Base-by-base conservation (phyloP, 35 echinoderm and acorn worm species). In the Eucidaris tribuloides region DNA sequence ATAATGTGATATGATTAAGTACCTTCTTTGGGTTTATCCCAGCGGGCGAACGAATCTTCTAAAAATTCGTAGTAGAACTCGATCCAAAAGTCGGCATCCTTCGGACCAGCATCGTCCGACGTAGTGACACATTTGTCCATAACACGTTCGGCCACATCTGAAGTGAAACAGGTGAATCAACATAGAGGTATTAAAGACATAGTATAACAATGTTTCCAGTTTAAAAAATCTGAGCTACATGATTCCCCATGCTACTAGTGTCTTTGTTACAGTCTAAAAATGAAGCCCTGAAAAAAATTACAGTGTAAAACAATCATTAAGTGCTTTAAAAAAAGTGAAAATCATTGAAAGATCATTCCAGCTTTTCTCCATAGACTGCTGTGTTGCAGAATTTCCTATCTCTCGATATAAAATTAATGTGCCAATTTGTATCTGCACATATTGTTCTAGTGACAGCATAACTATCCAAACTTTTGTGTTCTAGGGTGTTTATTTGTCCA, bases 41-140 rank as follows among this genome's bases (percentile, higher is more conserved):
- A 74, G 38, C 35, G 1, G n/a, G 68, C 38, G 68, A 74, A 74
- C 18, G 68, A 25, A n/a, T 74, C 68, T 20, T 74, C 68, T 15
- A 74, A 40, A 19, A 74, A 74, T 44, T 74, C 68, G 30, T 41
- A 74, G 68, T 74, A 74, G 38, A 41, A 74, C 68, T 74, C 68
- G 11, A 44, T 40, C 1, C 19, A 32, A 3, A 41, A 27, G 11
- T 74, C 41, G 29, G 29, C 37, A 74, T 74, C 68, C 18, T 36
- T 27, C 11, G 37, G 2, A 19, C 37, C 37, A 1, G 68, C 37
- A 13, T 36, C 68, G 4, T 22, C 34, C 17, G 33, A 42, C 11
- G 25, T 22, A 6, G 33, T 38, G 22, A 74, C 37, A 4, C 68
- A 74, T 22, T 22, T 33, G 41, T 74, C 68, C 68, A 74, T 5